phyloP scores from a whole-genome alignment of 2,113 vertebrate species.

The Alectura lathami region DNA sequence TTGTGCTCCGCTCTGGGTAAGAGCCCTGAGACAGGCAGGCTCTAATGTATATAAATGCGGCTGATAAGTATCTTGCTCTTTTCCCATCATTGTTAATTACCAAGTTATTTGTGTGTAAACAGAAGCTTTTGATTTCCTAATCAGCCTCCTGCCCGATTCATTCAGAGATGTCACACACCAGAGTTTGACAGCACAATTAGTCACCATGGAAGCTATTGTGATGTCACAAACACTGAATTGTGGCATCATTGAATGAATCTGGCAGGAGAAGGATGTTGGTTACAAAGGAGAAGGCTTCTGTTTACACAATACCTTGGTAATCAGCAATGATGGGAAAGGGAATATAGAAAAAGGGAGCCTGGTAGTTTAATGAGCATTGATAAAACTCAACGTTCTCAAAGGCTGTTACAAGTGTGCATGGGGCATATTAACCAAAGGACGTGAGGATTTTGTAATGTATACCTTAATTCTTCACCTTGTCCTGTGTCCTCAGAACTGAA shows the following conservation, averaged over 20 bases:
- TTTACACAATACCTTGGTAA: conserved; percentile 59
- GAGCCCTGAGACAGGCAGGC: conserved; percentile 33
- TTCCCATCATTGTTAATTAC: conserved; percentile 69
- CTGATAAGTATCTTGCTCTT: conserved; percentile 49
- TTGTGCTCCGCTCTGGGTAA: conserved; percentile 31
- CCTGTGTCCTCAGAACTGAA: background rate
- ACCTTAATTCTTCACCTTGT: background rate
- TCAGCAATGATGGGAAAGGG: conserved; percentile 42
- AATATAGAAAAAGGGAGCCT: conserved; percentile 27
- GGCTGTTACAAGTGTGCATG: background rate
- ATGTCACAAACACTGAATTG: conserved; percentile 67
- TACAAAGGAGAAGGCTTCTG: conserved; percentile 61
- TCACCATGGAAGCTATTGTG: conserved; percentile 73
- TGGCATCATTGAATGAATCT: conserved; percentile 66
- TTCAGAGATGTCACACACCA: conserved; percentile 56
- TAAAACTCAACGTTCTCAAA: conserved; percentile 8
- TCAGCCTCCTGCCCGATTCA: conserved; percentile 52
- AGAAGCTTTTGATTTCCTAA: conserved; percentile 64
- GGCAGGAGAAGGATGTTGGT: conserved; percentile 55
- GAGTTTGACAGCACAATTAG: conserved; percentile 70
- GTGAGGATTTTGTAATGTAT: conserved; percentile 27
- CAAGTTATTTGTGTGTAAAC: conserved; percentile 62
- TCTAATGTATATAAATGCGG: conserved; percentile 60
- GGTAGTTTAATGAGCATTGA: conserved; percentile 47
- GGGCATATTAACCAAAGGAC: background rate